Conservation (phyloP, 2,888 invertebrate species). For the Acrocera orbiculus region DNA sequence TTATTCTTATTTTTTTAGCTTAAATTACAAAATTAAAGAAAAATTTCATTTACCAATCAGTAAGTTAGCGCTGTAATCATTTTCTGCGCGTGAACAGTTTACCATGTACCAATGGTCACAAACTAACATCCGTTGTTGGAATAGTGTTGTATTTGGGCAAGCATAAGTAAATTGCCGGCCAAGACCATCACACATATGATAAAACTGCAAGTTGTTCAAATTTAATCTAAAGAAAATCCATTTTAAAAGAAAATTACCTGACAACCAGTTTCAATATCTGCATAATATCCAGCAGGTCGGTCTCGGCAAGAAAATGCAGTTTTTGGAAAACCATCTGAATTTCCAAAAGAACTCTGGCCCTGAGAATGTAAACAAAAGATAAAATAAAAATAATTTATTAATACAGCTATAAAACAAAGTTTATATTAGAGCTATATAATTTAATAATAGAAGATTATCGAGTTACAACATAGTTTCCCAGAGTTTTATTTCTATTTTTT, state of each 20-base stretch:
- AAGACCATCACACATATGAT: constrained; percentile 65
- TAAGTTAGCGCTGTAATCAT: constrained; percentile 50
- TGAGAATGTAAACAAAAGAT: too few relatives aligned
- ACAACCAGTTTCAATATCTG: constrained; percentile 55
- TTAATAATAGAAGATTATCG: too few relatives aligned
- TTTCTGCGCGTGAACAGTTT: constrained; percentile 51
- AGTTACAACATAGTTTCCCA: too few relatives aligned
- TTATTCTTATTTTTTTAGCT: neutral
- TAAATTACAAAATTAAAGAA: too few relatives aligned
- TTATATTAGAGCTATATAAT: too few relatives aligned
- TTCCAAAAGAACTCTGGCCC: too few relatives aligned
- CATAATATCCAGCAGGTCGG: constrained; percentile 52
- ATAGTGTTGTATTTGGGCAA: constrained; percentile 61
- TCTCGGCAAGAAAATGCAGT: constrained; percentile 49
- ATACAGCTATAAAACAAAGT: too few relatives aligned
- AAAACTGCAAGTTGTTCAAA: constrained; percentile 36
- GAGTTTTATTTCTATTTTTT: too few relatives aligned
- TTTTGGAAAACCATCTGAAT: too few relatives aligned
- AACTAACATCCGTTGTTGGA: constrained; percentile 64
- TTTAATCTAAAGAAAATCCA: neutral
- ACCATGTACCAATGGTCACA: constrained; percentile 71
- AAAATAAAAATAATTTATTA: too few relatives aligned
- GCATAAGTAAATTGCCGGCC: constrained; percentile 61
- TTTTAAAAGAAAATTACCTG: too few relatives aligned
- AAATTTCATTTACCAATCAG: constrained; percentile 40